Conservation (phyloP, 2,797 vertebrate species). For the Apogon talboti region DNA sequence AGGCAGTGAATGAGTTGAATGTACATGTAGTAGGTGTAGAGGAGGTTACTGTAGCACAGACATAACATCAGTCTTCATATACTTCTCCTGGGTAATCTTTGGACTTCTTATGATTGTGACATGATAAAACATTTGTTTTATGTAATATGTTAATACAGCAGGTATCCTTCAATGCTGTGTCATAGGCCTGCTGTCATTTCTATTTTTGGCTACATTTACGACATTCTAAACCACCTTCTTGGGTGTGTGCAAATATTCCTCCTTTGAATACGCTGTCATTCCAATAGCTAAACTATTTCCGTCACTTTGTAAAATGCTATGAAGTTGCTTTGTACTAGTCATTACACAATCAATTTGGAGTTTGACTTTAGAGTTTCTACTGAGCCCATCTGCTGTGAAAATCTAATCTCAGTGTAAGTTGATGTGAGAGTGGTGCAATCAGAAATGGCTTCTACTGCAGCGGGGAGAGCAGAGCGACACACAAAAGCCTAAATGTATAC, state of each 20-base stretch:
- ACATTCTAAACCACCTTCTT: not conserved
- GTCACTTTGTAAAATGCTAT: conserved; percentile 19
- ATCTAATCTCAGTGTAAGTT: conserved; percentile 57
- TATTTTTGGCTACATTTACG: conserved; percentile 18
- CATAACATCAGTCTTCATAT: conserved; percentile 29
- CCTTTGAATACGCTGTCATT: conserved; percentile 1
- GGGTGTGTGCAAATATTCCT: not conserved
- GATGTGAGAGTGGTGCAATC: conserved; percentile 58
- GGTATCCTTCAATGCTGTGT: conserved; percentile 1
- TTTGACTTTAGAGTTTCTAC: conserved; percentile 53
- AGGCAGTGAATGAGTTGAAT: conserved; percentile 66
- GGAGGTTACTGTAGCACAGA: conserved; percentile 38
- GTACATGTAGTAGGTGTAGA: conserved; percentile 52
- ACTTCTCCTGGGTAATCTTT: conserved; percentile 20
- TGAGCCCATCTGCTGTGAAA: conserved; percentile 50
- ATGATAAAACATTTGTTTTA: conserved; percentile 24
- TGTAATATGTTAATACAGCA: conserved; percentile 11
- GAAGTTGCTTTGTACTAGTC: conserved; percentile 29
- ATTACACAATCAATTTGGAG: conserved; percentile 51
- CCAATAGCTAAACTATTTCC: conserved; percentile 18
- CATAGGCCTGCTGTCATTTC: conserved; percentile 1
- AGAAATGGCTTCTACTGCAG: conserved; percentile 62
- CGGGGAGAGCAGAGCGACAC: conserved; percentile 47
- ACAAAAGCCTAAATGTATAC: conserved; percentile 72
- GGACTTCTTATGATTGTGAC: conserved; percentile 13